A percentile compares a stretch with the other conserved stretches of the same genome.
Evolutionary conservation across 2,888 invertebrate genomes (phyloP).

Genomic region (Ectropis crepuscularia): DNA sequence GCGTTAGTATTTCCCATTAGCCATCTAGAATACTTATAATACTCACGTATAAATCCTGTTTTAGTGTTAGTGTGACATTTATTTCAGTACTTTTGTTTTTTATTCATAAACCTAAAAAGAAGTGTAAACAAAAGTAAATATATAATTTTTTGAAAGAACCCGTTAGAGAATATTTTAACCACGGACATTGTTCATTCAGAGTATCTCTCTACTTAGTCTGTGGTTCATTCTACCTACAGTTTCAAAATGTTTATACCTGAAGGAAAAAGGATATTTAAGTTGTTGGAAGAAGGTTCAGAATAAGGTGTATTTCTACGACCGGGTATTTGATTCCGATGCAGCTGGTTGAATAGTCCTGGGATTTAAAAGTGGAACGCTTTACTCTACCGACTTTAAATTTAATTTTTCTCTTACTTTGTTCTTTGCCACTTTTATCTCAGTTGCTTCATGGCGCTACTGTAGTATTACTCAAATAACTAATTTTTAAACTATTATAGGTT

Average conservation of each 20-base stretch:
- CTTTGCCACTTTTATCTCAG: no score
- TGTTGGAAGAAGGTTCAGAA: neutral
- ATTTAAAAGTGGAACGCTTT: neutral
- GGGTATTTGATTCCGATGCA: constrained; percentile 15
- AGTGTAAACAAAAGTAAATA: constrained; percentile 8
- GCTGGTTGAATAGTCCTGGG: neutral
- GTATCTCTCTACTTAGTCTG: no score
- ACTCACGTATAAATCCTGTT: no score
- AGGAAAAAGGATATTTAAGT: neutral
- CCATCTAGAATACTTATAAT: no score
- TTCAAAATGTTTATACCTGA: neutral
- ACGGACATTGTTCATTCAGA: constrained; percentile 1
- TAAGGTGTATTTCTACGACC: neutral
- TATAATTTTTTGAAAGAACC: constrained; percentile 11
- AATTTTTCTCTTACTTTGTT: neutral
- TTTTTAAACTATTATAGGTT: no score
- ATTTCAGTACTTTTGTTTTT: no score
- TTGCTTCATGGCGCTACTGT: no score
- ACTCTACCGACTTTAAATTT: neutral
- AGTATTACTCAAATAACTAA: no score
- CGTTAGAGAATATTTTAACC: constrained; percentile 6
- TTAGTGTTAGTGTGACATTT: no score
- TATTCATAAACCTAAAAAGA: no score
- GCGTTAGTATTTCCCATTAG: no score
- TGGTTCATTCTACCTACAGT: neutral